Percentiles rank a stretch among this genome's conserved stretches.
These are phyloP conservation scores for Nymphalis c-album DNA, from an alignment of 2,888 invertebrate genomes.

Conservation along the genomic window DNA sequence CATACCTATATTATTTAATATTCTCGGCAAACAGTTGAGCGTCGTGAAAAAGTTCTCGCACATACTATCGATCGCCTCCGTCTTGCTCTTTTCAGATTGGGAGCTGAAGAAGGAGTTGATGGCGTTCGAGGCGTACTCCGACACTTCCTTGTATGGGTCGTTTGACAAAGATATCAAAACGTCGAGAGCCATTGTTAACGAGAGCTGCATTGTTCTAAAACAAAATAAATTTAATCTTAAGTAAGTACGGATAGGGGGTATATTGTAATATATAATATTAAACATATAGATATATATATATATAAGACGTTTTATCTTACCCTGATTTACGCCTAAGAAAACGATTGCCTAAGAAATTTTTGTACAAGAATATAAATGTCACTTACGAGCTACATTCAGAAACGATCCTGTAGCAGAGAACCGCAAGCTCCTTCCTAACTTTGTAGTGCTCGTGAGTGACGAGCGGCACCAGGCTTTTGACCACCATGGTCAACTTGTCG, in stretches of 20 bases:
- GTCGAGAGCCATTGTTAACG: constrained; percentile 83
- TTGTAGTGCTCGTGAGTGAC: constrained; percentile 82
- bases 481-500: constrained; percentile 77
- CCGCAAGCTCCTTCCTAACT: constrained; percentile 84
- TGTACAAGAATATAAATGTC: neutral
- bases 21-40: constrained; percentile 83
- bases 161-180: constrained; percentile 85
- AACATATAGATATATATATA: too few relatives aligned
- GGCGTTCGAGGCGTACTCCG: constrained; percentile 64
- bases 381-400: constrained; percentile 82
- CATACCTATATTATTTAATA: constrained; percentile 83
- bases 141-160: constrained; percentile 82
- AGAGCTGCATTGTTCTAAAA: constrained; percentile 83
- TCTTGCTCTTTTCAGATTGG: constrained; percentile 52
- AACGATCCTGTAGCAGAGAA: constrained; percentile 81
- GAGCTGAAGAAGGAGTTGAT: constrained; percentile 57
- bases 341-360: too few relatives aligned
- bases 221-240: neutral
- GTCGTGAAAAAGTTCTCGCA: constrained; percentile 83
- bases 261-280: too few relatives aligned
- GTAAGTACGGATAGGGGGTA: neutral
- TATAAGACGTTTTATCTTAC: too few relatives aligned
- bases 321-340: too few relatives aligned
- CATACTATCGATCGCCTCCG: constrained; percentile 75
- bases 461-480: constrained; percentile 75